phyloP scores from a whole-genome alignment of 2,888 invertebrate species.

The Ecdyonurus torrentis region DNA sequence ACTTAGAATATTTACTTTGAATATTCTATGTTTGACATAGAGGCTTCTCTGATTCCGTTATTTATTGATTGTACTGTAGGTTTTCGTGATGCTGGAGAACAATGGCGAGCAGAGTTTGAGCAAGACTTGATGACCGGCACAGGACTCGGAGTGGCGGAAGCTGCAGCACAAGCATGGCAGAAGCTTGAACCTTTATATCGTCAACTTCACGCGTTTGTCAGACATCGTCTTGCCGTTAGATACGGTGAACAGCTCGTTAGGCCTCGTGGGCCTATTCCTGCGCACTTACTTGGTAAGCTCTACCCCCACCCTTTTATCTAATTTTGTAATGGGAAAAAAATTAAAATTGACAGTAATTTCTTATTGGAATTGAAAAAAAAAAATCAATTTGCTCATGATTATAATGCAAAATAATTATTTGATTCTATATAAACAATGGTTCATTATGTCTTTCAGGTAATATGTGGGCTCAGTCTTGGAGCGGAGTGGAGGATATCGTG shows the following conservation, averaged over 20 bases:
- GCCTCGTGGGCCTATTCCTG: slow-evolving; percentile 62
- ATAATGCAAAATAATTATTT: background rate
- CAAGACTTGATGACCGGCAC: slow-evolving; percentile 27
- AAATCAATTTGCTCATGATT: background rate
- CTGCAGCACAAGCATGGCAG: slow-evolving; percentile 35
- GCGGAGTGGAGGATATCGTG: slow-evolving; percentile 52
- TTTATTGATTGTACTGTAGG: slow-evolving; percentile 30
- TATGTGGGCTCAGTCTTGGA: slow-evolving; percentile 76
- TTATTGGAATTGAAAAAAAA: background rate
- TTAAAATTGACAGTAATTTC: too few species aligned
- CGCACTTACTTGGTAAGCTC: slow-evolving; percentile 52
- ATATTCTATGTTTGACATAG: slow-evolving; percentile 1
- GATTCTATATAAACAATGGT: background rate
- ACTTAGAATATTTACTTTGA: too few species aligned
- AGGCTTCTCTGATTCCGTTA: slow-evolving; percentile 5
- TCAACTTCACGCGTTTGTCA: slow-evolving; percentile 66
- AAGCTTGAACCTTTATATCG: slow-evolving; percentile 58
- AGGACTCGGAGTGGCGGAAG: slow-evolving; percentile 24
- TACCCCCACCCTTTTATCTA: background rate
- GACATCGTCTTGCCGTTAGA: slow-evolving; percentile 42
- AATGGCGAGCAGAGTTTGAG: slow-evolving; percentile 60
- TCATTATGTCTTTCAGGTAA: slow-evolving; percentile 34
- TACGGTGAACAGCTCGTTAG: slow-evolving; percentile 42
- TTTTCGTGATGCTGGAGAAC: slow-evolving; percentile 61
- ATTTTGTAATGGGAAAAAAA: too few species aligned